These are phyloP conservation scores for Rhadina sibilatrix DNA, from an alignment of 2,113 vertebrate species.

Conservation along the genomic window DNA sequence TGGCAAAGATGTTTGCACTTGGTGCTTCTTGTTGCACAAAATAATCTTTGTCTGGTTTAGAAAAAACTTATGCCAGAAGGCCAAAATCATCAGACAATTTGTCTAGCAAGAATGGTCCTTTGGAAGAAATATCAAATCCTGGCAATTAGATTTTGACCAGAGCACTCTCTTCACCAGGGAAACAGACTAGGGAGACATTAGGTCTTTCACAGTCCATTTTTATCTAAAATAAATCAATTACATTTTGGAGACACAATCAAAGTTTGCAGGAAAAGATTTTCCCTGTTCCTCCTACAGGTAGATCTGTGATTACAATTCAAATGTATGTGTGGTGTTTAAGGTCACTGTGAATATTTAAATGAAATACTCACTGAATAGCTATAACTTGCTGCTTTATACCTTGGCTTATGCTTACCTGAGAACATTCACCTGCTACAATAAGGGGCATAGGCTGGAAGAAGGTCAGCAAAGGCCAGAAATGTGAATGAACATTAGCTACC, in stretches of 20 bases:
- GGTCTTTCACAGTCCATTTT: not conserved
- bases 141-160: not conserved
- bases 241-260: not conserved
- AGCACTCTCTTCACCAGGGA: not conserved
- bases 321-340: not conserved
- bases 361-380: not conserved
- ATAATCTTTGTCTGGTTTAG: not conserved
- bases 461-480: conserved; percentile 21
- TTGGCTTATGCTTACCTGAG: not conserved
- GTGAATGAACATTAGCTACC: conserved; percentile 30
- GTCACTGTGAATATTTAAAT: not conserved
- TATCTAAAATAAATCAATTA: not conserved
- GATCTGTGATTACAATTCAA: not conserved
- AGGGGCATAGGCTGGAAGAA: not conserved
- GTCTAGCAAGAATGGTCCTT: not conserved
- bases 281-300: not conserved
- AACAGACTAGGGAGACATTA: not conserved
- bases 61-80: not conserved
- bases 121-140: not conserved
- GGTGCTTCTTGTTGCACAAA: not conserved
- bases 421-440: not conserved
- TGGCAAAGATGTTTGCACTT: not conserved
- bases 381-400: not conserved
- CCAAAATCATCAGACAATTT: not conserved
- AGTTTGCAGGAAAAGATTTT: not conserved